These are phyloP conservation scores for Sebastes hopkinsi DNA, from an alignment of 2,797 vertebrate genomes.

Conservation along the genomic window DNA sequence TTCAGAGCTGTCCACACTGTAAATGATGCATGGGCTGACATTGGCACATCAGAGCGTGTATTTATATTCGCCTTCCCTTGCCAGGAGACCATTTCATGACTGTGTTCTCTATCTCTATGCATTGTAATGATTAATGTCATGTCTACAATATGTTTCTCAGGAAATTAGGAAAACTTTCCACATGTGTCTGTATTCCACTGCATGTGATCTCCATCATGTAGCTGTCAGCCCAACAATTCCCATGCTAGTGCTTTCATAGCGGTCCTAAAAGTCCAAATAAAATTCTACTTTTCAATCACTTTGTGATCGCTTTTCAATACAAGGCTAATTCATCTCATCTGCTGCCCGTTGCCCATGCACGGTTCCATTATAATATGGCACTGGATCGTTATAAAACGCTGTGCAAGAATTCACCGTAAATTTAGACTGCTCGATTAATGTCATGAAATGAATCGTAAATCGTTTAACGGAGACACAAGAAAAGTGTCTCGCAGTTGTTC, in stretches of 20 bases:
- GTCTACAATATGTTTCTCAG: conserved; percentile 31
- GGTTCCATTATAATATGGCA: not conserved
- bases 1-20: not conserved
- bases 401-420: not conserved
- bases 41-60: not conserved
- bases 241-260: conserved; percentile 26
- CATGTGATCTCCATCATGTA: conserved; percentile 41
- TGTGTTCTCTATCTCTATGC: not conserved
- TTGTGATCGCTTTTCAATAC: conserved; percentile 29
- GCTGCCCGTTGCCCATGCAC: not conserved
- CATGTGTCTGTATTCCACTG: conserved; percentile 7
- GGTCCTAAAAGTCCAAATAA: conserved; percentile 25
- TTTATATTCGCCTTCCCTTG: not conserved
- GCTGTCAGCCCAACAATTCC: conserved; percentile 31
- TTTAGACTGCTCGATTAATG: not conserved
- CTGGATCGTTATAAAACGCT: not conserved
- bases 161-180: conserved; percentile 26
- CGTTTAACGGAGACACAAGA: conserved; percentile 13
- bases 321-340: not conserved
- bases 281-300: conserved; percentile 19
- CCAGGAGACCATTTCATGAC: not conserved
- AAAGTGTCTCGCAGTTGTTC: not conserved
- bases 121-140: conserved; percentile 8
- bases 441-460: conserved; percentile 5
- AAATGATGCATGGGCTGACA: not conserved